phyloP scores from a whole-genome alignment of 2,888 invertebrate species.

The Chymomyza amoena region DNA sequence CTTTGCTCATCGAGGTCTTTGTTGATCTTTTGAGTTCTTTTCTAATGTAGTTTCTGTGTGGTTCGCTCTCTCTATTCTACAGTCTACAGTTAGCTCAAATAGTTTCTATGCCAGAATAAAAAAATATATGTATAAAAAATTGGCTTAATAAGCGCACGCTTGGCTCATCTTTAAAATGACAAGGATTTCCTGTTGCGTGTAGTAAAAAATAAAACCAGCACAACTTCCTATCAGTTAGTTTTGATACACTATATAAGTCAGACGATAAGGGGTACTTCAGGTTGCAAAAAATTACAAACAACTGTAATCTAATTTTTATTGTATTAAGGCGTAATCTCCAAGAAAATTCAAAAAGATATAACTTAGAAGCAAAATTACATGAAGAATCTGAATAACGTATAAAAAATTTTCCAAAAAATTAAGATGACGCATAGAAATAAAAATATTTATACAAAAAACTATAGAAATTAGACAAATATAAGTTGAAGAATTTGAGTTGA shows the following conservation, averaged over 20 bases:
- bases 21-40: constrained; percentile 73
- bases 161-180: neutral
- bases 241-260: neutral
- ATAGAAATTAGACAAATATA: too few relatives aligned
- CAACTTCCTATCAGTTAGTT: neutral
- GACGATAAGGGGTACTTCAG: neutral
- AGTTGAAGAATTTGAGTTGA: too few relatives aligned
- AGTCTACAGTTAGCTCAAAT: constrained; percentile 41
- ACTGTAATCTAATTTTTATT: too few relatives aligned
- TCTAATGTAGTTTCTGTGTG: constrained; percentile 62
- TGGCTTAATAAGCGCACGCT: neutral
- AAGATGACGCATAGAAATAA: too few relatives aligned
- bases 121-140: neutral
- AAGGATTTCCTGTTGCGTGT: neutral
- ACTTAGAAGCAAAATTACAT: too few relatives aligned
- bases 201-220: neutral
- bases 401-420: too few relatives aligned
- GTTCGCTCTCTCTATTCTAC: constrained; percentile 14
- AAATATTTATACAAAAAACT: too few relatives aligned
- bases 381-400: too few relatives aligned
- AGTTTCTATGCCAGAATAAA: constrained; percentile 17
- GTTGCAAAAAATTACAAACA: neutral
- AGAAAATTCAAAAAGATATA: too few relatives aligned
- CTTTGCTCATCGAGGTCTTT: constrained; percentile 31
- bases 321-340: too few relatives aligned